phyloP scores from a whole-genome alignment of 2,888 invertebrate species.

The Vesta saturnalis region DNA sequence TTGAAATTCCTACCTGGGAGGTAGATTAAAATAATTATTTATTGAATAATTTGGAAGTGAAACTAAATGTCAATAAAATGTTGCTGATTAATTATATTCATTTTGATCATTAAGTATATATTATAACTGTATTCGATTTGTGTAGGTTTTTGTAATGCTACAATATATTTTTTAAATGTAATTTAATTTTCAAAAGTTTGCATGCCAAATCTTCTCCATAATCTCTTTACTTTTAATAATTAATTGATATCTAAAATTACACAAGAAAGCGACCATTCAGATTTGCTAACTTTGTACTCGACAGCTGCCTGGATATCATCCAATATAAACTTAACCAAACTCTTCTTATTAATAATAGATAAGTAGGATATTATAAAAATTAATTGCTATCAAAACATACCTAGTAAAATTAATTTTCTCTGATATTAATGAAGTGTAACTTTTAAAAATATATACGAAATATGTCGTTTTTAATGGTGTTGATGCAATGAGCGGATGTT shows the following conservation, averaged over 20 bases:
- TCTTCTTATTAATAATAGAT: slow-evolving; percentile 35
- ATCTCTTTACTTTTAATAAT: slow-evolving; percentile 39
- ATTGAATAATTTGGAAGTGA: not conserved
- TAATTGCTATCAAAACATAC: not conserved
- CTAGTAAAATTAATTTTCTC: not conserved
- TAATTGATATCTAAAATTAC: slow-evolving; percentile 35
- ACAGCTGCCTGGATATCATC: slow-evolving; percentile 42
- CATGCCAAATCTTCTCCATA: slow-evolving; percentile 27
- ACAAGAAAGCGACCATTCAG: slow-evolving; percentile 35
- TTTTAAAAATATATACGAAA: no score
- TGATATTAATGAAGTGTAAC: not conserved
- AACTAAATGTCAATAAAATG: not conserved
- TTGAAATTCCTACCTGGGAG: not conserved
- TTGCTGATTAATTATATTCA: no score
- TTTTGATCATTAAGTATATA: no score
- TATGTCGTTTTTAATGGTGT: no score
- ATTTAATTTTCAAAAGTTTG: not conserved
- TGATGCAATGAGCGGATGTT: no score
- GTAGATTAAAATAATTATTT: not conserved
- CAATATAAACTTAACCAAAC: slow-evolving; percentile 35
- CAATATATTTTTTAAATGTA: slow-evolving; percentile 4
- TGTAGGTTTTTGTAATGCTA: not conserved
- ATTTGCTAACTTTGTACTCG: slow-evolving; percentile 38
- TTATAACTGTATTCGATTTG: no score
- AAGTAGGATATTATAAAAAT: slow-evolving; percentile 18